Conservation (phyloP, 2,797 vertebrate genomes). For the Sarcophilus harrisii region DNA sequence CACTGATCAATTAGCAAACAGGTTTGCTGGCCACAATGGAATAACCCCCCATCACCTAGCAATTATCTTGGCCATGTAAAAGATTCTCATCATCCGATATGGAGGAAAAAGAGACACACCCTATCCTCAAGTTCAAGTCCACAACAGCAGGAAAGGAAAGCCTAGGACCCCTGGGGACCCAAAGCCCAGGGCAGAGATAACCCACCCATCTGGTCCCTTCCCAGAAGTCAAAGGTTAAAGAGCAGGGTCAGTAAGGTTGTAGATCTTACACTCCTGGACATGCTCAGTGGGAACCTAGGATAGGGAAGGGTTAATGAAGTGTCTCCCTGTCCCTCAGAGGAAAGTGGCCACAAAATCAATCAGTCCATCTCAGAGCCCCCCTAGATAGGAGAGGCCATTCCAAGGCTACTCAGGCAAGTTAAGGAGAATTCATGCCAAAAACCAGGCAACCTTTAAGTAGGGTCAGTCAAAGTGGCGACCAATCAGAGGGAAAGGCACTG, state of each 20-base stretch:
- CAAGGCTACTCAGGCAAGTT: constrained; percentile 55
- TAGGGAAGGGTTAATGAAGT: background rate
- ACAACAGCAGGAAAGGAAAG: background rate
- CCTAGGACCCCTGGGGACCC: background rate
- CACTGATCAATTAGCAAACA: background rate
- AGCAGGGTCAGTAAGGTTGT: background rate
- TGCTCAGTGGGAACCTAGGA: background rate
- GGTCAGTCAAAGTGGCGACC: background rate
- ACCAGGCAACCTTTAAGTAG: background rate
- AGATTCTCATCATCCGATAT: background rate
- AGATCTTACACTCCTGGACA: background rate
- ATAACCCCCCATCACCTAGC: background rate
- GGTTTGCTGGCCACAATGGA: background rate
- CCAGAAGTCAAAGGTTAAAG: background rate
- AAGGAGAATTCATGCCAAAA: constrained; percentile 36
- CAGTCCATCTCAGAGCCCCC: background rate
- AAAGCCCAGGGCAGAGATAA: background rate
- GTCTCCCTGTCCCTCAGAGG: background rate
- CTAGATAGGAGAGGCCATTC: background rate
- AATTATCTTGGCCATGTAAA: background rate
- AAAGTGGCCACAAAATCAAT: background rate
- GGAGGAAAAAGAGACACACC: background rate
- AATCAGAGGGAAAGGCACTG: background rate
- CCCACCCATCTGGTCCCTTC: background rate
- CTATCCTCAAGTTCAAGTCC: background rate